Evolutionary conservation across 2,113 vertebrate genomes (phyloP).

Genomic region (Reinhardtius hippoglossoides): DNA sequence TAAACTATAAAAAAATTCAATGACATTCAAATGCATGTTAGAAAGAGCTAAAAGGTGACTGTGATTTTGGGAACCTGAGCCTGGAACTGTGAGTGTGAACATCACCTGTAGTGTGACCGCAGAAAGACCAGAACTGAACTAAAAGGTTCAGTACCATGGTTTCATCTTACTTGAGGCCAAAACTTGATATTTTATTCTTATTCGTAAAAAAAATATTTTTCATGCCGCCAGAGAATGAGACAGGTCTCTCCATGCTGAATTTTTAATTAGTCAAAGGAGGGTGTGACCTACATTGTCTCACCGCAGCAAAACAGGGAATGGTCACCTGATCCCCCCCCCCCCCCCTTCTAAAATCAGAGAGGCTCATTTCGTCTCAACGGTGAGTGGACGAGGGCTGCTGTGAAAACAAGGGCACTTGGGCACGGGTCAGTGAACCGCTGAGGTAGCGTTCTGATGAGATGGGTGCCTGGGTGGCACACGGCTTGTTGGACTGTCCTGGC

Average conservation of each 20-base stretch:
- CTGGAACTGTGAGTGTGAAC: too few species aligned
- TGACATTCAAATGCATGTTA: too few species aligned
- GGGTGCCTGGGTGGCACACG: constrained; percentile 27
- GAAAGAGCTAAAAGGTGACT: too few species aligned
- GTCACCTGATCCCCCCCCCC: constrained; percentile 51
- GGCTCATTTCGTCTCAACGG: constrained; percentile 43
- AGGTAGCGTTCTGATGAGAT: constrained; percentile 43
- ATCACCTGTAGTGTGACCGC: too few species aligned
- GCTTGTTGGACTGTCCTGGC: constrained; percentile 51
- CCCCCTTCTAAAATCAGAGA: constrained; percentile 53
- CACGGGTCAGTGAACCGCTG: constrained; percentile 51
- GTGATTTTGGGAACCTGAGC: too few species aligned
- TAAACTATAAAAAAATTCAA: too few species aligned
- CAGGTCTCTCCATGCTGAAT: constrained; percentile 66
- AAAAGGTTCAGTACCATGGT: not conserved
- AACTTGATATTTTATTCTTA: not conserved
- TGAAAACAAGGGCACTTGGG: constrained; percentile 62
- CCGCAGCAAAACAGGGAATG: constrained; percentile 35
- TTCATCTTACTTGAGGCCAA: not conserved
- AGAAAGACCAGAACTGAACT: too few species aligned
- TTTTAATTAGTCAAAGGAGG: constrained; percentile 67
- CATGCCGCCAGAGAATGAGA: constrained; percentile 24
- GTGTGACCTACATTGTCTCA: constrained; percentile 70
- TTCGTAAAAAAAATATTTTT: constrained; percentile 7
- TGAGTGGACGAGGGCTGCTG: constrained; percentile 53